A percentile compares a stretch with the other conserved stretches of the same genome.
Evolutionary conservation across 2,888 invertebrate species (phyloP).

Genomic region (Nephrotoma appendiculata): DNA sequence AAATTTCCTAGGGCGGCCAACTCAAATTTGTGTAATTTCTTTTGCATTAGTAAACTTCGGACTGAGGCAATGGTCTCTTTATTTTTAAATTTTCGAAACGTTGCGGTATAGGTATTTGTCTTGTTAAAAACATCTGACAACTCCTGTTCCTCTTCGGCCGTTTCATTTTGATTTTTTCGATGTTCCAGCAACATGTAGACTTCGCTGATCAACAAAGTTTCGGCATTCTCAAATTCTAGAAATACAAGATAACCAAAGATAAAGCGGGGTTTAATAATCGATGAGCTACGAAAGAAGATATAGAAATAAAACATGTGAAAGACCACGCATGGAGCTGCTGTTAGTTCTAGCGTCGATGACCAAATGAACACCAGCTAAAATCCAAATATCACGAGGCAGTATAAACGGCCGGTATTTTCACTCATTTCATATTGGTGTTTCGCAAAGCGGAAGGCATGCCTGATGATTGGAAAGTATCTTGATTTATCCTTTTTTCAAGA

Average conservation of each 20-base stretch:
- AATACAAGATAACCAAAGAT: not conserved
- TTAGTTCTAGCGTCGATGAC: too few relatives aligned
- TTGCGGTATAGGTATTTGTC: slow-evolving; percentile 87
- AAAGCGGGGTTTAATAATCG: not conserved
- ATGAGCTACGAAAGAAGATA: too few relatives aligned
- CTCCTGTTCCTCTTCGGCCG: slow-evolving; percentile 95
- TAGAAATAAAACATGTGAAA: too few relatives aligned
- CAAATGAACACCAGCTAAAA: too few relatives aligned
- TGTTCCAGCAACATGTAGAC: slow-evolving; percentile 94
- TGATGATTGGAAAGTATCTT: too few relatives aligned
- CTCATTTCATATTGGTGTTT: too few relatives aligned
- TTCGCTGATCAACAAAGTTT: slow-evolving; percentile 91
- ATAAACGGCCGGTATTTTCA: too few relatives aligned
- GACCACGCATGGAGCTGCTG: too few relatives aligned
- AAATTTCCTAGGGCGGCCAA: slow-evolving; percentile 92
- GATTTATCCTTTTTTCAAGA: too few relatives aligned
- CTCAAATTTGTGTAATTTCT: slow-evolving; percentile 96
- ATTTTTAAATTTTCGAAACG: slow-evolving; percentile 95
- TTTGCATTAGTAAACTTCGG: slow-evolving; percentile 80
- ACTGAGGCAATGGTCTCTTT: slow-evolving; percentile 96
- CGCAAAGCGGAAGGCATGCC: too few relatives aligned
- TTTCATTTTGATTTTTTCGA: slow-evolving; percentile 94
- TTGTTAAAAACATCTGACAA: slow-evolving; percentile 98
- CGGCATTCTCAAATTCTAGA: slow-evolving; percentile 94
- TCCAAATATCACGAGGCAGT: too few relatives aligned